Evolutionary conservation across 2,797 vertebrate species (phyloP).

Genomic region (Pempheris klunzingeri): DNA sequence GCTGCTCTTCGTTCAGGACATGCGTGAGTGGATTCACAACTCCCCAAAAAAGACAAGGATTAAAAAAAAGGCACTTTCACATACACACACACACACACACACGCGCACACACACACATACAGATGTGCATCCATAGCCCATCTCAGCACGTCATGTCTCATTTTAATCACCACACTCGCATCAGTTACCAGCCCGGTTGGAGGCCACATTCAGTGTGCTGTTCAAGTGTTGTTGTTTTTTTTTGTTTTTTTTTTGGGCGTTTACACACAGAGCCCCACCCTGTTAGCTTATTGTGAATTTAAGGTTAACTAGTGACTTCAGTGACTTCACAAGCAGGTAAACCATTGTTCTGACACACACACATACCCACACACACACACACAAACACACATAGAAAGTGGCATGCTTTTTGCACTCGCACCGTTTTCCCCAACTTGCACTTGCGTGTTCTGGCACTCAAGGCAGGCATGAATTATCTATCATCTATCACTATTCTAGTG

Average conservation of each 20-base stretch:
- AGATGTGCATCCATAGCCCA: slow-evolving; percentile 49
- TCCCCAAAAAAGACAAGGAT: slow-evolving; percentile 82
- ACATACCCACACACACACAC: slow-evolving; percentile 45
- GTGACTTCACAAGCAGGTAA: slow-evolving; percentile 78
- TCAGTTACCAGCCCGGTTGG: slow-evolving; percentile 62
- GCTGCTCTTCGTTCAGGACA: slow-evolving; percentile 82
- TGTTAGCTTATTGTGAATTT: slow-evolving; percentile 84
- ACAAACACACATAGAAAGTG: slow-evolving; percentile 55
- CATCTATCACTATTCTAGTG: slow-evolving; percentile 72
- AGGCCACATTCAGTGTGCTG: slow-evolving; percentile 85
- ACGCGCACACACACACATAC: slow-evolving; percentile 41
- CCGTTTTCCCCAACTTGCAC: slow-evolving; percentile 65
- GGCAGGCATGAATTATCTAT: slow-evolving; percentile 83
- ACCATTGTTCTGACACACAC: slow-evolving; percentile 43
- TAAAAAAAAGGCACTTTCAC: slow-evolving; percentile 96
- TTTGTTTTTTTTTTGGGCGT: slow-evolving; percentile 65
- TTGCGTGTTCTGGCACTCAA: slow-evolving; percentile 74
- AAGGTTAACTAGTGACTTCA: slow-evolving; percentile 83
- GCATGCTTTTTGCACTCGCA: slow-evolving; percentile 71
- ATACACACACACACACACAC: slow-evolving; percentile 63
- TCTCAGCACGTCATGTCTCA: slow-evolving; percentile 41
- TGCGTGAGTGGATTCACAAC: slow-evolving; percentile 84
- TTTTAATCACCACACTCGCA: slow-evolving; percentile 51
- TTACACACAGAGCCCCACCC: slow-evolving; percentile 77
- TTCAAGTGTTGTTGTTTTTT: slow-evolving; percentile 76